Base-by-base conservation (phyloP, 1,140 invertebrate genomes). In the Dendroctonus valens region DNA sequence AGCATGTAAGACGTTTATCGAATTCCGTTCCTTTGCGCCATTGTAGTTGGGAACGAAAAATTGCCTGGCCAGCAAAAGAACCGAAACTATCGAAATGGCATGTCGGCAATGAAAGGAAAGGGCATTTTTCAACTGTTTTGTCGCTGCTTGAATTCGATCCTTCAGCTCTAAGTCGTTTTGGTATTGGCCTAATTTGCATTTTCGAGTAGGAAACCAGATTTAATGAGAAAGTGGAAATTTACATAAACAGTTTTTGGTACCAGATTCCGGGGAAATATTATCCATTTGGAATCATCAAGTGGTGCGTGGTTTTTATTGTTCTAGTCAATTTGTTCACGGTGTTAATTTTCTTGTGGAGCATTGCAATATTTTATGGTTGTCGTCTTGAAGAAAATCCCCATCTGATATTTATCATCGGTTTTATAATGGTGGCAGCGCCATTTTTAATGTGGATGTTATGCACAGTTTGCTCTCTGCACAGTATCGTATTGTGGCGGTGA, bases 401-500 rank as follows among this genome's bases (percentile, higher is more conserved):
- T 40, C 44, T 65, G 62, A 65, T 65, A 57, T 65, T 57, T 55
- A 48, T 63, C 60, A 14, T 40, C 42, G 51, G 50, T 39, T 54
- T 63, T 63, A 54, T 62, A 50, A 65, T 50, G n/a, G 55, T 59
- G 55, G 58, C 63, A 55, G 7, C 55, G 63, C 63, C 63, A 65
- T 65, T 65, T 65, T 65, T 59, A 65, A 65, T 59, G 54, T 58
- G 38, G 55, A 65, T 52, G 63, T 65, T 65, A 65, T 65, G 55
- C 63, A 65, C 63, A 65, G 63, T 65, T 65, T 65, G 55, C 55
- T 12, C 44, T 59, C 63, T 59, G 63, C 63, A 59, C 40, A 58
- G 63, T 65, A 65, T 65, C 63, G 55, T 59, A 63, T 63, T 63
- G 60, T 63, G 51, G 44, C 63, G 63, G 54, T 44, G 12, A 39